Percentiles rank a stretch among this genome's conserved stretches.
phyloP scores from a whole-genome alignment of 2,113 vertebrate species.

The Regulus satrapa region DNA sequence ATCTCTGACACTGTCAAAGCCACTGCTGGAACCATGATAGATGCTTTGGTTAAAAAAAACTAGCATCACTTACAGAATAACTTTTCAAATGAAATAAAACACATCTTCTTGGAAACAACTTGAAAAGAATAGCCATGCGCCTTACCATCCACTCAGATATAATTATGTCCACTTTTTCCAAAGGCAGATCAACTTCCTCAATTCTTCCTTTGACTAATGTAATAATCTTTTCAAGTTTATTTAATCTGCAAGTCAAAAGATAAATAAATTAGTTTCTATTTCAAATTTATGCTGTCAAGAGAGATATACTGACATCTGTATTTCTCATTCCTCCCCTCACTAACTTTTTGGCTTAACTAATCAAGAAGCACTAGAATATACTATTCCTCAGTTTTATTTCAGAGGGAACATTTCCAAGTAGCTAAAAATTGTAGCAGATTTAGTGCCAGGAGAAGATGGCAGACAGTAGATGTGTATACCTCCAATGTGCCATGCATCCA shows the following conservation, averaged over 20 bases:
- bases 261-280: background rate
- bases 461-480: background rate
- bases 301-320: background rate
- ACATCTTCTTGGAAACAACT: background rate
- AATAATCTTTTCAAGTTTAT: conserved; percentile 86
- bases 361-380: background rate
- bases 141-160: conserved; percentile 99
- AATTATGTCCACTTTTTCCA: conserved; percentile 93
- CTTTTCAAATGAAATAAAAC: background rate
- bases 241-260: conserved; percentile 79
- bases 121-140: background rate
- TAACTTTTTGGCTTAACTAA: background rate
- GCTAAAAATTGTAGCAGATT: background rate
- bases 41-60: background rate
- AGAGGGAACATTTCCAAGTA: background rate
- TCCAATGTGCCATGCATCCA: background rate
- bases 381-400: background rate
- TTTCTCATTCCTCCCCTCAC: background rate
- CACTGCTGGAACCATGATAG: background rate
- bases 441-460: background rate
- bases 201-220: conserved; percentile 91
- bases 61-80: fast-evolving
- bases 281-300: background rate
- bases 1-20: background rate
- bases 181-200: conserved; percentile 88